These are phyloP conservation scores for Huso huso DNA, from an alignment of 2,797 vertebrate genomes.

Conservation along the genomic window DNA sequence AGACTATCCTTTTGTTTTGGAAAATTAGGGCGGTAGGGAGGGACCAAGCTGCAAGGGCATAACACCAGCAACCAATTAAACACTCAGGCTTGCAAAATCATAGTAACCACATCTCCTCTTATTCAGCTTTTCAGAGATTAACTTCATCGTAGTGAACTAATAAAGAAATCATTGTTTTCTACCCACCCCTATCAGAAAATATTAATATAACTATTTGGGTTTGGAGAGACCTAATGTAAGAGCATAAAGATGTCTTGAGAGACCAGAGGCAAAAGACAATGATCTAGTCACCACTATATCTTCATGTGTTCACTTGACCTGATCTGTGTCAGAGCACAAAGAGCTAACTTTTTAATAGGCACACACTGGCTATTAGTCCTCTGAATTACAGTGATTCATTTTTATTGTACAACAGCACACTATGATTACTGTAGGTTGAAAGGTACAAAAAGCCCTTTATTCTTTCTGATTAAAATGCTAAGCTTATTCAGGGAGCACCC, in stretches of 20 bases:
- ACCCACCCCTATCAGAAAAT: too few species aligned
- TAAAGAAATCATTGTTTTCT: too few species aligned
- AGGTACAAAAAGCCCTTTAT: slow-evolving; percentile 6
- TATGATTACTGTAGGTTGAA: slow-evolving; percentile 1
- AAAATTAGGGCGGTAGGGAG: too few species aligned
- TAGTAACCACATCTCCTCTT: too few species aligned
- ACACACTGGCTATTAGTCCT: neutral
- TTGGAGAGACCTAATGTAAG: neutral
- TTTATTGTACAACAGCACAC: neutral
- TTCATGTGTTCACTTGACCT: slow-evolving; percentile 1
- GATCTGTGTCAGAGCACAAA: slow-evolving; percentile 2
- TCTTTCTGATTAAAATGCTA: slow-evolving; percentile 10
- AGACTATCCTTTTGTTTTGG: too few species aligned
- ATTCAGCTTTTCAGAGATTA: too few species aligned
- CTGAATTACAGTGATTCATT: neutral
- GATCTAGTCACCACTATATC: neutral
- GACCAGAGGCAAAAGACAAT: neutral
- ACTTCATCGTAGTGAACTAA: too few species aligned
- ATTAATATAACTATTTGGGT: neutral
- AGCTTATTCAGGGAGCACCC: neutral
- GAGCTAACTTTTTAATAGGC: neutral
- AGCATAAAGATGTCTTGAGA: neutral
- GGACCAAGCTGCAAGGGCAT: too few species aligned
- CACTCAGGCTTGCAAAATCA: too few species aligned
- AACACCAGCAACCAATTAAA: too few species aligned